Base-by-base conservation (phyloP, 2,888 invertebrate genomes). In the Mythimna albipuncta region DNA sequence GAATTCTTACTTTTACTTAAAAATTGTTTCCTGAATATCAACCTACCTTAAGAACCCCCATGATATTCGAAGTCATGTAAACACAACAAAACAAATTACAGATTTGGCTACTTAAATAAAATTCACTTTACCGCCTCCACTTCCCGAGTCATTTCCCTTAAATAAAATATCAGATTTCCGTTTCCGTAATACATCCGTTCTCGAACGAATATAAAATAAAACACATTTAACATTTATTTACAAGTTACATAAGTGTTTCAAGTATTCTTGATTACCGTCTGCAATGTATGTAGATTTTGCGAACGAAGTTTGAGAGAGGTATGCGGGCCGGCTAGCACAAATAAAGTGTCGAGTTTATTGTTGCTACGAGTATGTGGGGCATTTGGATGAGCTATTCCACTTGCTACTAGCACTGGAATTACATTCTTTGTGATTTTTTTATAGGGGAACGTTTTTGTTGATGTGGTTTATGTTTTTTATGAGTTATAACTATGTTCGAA, bases 301-400 rank as follows among this genome's bases (percentile, higher is more conserved):
- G 69, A 72, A 77, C 64, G 35, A 83, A 84, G 55, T 84, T 87
- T 80, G 59, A 81, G 79, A 77, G 79, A 80, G 79, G 69, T 61
- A 82, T 85, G 82, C 77, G 84, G 82, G 85, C 72, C 65, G 57
- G 72, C 75, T 69, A 69, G 69, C 66, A 68, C 79, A 79, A 81
- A 83, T 85, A 86, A 86, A 83, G 76, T 85, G 79, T 66, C 50
- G 75, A 54, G 74, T 86, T 81, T 86, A 86, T 87, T 84, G 81
- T 85, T 75, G 62, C 79, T 71, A 35, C 57, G 64, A 70, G 72
- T 57, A 54, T 57, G 44, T 77, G 70, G 61, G 54, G 61, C 57
- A 62, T 84, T 85, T 61, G 19, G 16, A 62, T 63, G 10, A 44
- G 35, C 65, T 44, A 72, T 72, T 75, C 7, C 64, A 79, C 81